These are phyloP conservation scores for Urechis unicinctus DNA, from an alignment of 2,888 invertebrate species.

Conservation along the genomic window DNA sequence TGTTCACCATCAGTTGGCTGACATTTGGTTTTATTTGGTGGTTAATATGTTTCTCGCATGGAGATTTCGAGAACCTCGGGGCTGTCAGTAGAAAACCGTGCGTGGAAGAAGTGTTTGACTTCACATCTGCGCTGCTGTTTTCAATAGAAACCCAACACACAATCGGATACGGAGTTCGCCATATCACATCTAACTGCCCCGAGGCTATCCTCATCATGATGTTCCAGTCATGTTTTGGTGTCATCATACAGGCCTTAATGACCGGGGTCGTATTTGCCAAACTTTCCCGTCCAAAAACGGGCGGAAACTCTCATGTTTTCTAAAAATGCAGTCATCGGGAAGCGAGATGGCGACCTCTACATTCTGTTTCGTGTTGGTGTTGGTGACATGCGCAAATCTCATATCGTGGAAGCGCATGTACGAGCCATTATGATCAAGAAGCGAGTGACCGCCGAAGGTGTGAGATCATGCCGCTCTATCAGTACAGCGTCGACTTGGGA, in stretches of 20 bases:
- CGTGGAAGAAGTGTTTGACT: conserved; percentile 76
- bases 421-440: conserved; percentile 89
- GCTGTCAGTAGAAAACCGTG: conserved; percentile 69
- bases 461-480: conserved; percentile 84
- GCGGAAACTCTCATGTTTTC: conserved; percentile 93
- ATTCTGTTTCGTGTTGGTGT: conserved; percentile 90
- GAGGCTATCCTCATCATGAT: conserved; percentile 88
- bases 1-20: conserved; percentile 77
- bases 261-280: conserved; percentile 71
- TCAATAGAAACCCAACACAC: conserved; percentile 96
- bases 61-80: conserved; percentile 68
- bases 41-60: conserved; percentile 87
- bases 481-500: conserved; percentile 13
- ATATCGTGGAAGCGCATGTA: conserved; percentile 95
- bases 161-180: conserved; percentile 81
- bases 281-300: conserved; percentile 88
- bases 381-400: conserved; percentile 91
- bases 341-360: conserved; percentile 83
- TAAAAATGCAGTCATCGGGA: conserved; percentile 83
- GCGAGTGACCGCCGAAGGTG: conserved; percentile 87
- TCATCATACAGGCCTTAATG: conserved; percentile 58
- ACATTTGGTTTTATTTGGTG: conserved; percentile 91
- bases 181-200: conserved; percentile 86
- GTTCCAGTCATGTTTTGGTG: conserved; percentile 84
- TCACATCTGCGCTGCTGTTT: conserved; percentile 90